Base-by-base conservation (phyloP, 1,140 invertebrate genomes). In the Ostrea edulis region DNA sequence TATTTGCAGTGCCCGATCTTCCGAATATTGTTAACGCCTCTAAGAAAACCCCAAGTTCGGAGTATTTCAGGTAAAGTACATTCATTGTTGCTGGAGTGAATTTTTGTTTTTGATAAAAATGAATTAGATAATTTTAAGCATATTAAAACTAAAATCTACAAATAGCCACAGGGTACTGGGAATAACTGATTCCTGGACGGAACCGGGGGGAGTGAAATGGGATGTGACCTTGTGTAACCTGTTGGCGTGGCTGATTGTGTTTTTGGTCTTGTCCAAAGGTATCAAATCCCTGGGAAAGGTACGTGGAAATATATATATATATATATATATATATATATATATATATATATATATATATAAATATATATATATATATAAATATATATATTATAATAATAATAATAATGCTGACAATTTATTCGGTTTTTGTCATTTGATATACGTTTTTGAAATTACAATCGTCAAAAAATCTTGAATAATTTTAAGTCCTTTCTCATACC, bases 211-310 rank as follows among this genome's bases (percentile, higher is more conserved):
- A 0, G 98, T 99, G 93, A 99, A 99, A 94, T 99, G 97, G 96
- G 98, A 98, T 93, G 97, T 99, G 82, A 98, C 97, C 1, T 92
- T 98, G 25, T 97, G 98, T n/a, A 95, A 99, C 25, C 96, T 98
- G 0, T 95, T 98, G 0, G 97, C 98, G 54, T 99, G 99, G 99
- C 97, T 98, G 52, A 95, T 99, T 8, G 98, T 99, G 82, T 99
- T 99, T 93, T 96, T 99, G 94, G 99, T 98, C 94, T 98, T 99
- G 97, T 98, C 98, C 82, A 99, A 99, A 95, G 98, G 98, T 52
- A 99, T 99, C 62, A 98, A 98, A 9, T 98, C 98, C 2, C 98
- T 98, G 0, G 98, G 98, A 87, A 99, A 99, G 96, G 97, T 92
- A 77, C 14, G 35, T 44, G n/a, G n/a, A n/a, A n/a, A n/a, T n/a